Percentiles rank a stretch among this genome's conserved stretches.
phyloP scores from a whole-genome alignment of 2,113 vertebrate species.

The Cynocephalus volans region DNA sequence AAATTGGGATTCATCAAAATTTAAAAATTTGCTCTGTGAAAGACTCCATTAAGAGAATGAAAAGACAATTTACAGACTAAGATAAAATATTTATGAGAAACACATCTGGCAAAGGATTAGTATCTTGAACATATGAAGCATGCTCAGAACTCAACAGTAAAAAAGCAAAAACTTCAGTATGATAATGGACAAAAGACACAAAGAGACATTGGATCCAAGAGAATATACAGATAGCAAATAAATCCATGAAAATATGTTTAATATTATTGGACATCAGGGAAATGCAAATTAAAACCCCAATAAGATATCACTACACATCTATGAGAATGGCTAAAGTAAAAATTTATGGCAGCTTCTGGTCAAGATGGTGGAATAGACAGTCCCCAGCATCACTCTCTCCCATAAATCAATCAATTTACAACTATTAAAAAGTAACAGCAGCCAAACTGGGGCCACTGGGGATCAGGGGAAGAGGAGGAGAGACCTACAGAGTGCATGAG shows the following conservation, averaged over 20 bases:
- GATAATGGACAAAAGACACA: neutral
- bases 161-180: slow-evolving; percentile 14
- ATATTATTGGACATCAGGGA: neutral
- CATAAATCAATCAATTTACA: too few relatives aligned
- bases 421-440: too few relatives aligned
- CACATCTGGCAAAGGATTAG: neutral
- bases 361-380: too few relatives aligned
- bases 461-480: too few relatives aligned
- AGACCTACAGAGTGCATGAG: too few relatives aligned
- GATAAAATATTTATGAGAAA: slow-evolving; percentile 17
- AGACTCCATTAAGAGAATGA: neutral
- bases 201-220: neutral
- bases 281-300: neutral
- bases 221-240: neutral
- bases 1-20: slow-evolving; percentile 8
- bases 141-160: neutral
- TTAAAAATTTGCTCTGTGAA: neutral
- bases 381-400: too few relatives aligned
- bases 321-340: neutral
- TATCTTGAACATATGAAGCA: neutral
- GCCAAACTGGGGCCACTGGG: too few relatives aligned
- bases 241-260: neutral
- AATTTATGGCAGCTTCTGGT: neutral
- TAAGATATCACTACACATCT: neutral
- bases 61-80: neutral